Evolutionary conservation across 1,140 invertebrate species (phyloP), one percentile per base, ranked within the genome.

Genomic region (Drosophila eugracilis): DNA sequence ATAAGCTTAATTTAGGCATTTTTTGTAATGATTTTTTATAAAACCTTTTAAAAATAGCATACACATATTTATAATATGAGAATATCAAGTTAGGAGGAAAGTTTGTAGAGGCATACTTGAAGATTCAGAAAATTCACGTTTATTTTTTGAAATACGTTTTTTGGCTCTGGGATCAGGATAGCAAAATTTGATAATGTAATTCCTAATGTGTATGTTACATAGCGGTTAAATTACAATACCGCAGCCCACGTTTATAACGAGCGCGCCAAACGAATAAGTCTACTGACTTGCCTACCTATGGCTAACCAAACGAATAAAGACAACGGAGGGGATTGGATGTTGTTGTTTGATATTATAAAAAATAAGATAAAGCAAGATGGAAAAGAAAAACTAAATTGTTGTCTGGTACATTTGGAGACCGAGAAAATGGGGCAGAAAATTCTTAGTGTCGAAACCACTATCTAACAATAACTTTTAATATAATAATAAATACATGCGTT

Each of bases 11-110:
- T 67, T 55, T 78, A 57, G 66, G 44, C 50, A 84, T 79, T n/a
- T n/a, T n/a, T 75, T 84, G 59, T 75, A 84, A 63, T 74, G 57
- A 62, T 85, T 83, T 80, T n/a, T 84, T 75, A 75, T 85, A 85
- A 67, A 59, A 84, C 52, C 69, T 79, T 85, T 65, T 84, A 79
- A 72, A 78, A 54, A 54, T 45, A 24, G 49, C 58, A 21, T 47
- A n/a, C n/a, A n/a, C n/a, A n/a, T n/a, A n/a, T n/a, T n/a, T n/a
- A n/a, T n/a, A n/a, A n/a, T n/a, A n/a, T n/a, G n/a, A n/a, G n/a
- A n/a, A n/a, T n/a, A n/a, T n/a, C n/a, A n/a, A n/a, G n/a, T n/a
- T n/a, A n/a, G n/a, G n/a, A n/a, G n/a, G n/a, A n/a, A n/a, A n/a
- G n/a, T n/a, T n/a, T n/a, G n/a, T n/a, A n/a, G n/a, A n/a, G n/a